Conservation (phyloP, 2,888 invertebrate species). For the Cheilosia vulpina region DNA sequence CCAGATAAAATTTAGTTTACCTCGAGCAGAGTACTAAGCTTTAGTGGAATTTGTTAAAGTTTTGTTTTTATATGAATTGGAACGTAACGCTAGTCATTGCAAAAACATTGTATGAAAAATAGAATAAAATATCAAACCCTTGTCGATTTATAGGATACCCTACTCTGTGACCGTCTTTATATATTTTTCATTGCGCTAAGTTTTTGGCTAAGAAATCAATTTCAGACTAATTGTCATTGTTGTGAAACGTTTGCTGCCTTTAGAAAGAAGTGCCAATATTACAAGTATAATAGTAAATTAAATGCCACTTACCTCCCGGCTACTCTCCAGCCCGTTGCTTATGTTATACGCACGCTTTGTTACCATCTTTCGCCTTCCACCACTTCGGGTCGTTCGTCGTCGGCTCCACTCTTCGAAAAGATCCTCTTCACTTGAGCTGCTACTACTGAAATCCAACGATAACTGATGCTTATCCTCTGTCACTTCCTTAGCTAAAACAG, state of each 20-base stretch:
- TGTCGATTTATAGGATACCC: too few relatives aligned
- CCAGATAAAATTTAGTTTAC: too few relatives aligned
- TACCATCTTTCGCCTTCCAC: constrained; percentile 45
- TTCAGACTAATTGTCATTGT: too few relatives aligned
- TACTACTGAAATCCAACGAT: constrained; percentile 51
- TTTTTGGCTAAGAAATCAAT: too few relatives aligned
- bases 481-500: constrained; percentile 31
- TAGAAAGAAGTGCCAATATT: background rate
- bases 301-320: constrained; percentile 58
- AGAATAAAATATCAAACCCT: too few relatives aligned
- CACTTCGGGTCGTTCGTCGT: background rate
- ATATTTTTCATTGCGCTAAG: too few relatives aligned
- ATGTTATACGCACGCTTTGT: constrained; percentile 62
- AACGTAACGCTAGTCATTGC: too few relatives aligned
- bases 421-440: constrained; percentile 67
- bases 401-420: constrained; percentile 37
- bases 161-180: too few relatives aligned
- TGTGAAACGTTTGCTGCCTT: background rate
- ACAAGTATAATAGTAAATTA: background rate
- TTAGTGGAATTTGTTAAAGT: too few relatives aligned
- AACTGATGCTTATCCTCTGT: constrained; percentile 42
- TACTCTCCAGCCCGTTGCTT: constrained; percentile 57
- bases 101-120: too few relatives aligned
- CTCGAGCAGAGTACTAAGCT: too few relatives aligned
- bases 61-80: too few relatives aligned